These are phyloP conservation scores for Poeciliopsis paucimaculata DNA, from an alignment of 2,797 vertebrate species.

Conservation along the genomic window DNA sequence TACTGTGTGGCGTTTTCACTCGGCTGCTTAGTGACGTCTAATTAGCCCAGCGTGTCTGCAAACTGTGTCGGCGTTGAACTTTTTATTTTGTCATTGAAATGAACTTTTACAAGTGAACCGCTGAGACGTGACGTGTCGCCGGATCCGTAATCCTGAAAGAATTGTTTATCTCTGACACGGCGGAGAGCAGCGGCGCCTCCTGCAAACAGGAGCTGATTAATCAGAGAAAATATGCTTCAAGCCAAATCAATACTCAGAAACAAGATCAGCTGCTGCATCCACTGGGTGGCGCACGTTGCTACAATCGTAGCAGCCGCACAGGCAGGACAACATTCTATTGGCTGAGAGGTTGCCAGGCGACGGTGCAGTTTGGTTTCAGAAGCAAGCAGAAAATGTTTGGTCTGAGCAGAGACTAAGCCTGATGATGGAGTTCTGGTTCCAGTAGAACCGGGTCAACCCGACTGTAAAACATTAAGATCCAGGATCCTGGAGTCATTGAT, in stretches of 20 bases:
- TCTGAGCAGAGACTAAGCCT: too few species aligned
- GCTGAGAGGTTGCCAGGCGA: too few species aligned
- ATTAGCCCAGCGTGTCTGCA: slow-evolving; percentile 49
- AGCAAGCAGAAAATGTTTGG: too few species aligned
- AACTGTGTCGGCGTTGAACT: slow-evolving; percentile 34
- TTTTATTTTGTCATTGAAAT: slow-evolving; percentile 45
- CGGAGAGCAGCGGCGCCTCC: too few species aligned
- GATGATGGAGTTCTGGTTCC: too few species aligned
- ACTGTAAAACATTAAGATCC: too few species aligned
- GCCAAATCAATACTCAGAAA: neutral
- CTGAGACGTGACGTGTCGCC: slow-evolving; percentile 51
- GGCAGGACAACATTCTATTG: too few species aligned
- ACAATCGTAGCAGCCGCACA: too few species aligned
- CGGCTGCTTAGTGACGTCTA: slow-evolving; percentile 50
- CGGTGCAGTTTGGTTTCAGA: too few species aligned
- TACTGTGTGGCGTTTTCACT: slow-evolving; percentile 33
- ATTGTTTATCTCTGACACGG: slow-evolving; percentile 39
- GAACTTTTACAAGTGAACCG: slow-evolving; percentile 42
- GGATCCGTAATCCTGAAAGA: slow-evolving; percentile 39
- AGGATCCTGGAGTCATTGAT: too few species aligned
- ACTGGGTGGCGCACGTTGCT: too few species aligned
- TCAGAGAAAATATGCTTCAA: neutral
- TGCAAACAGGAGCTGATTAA: neutral
- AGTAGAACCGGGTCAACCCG: too few species aligned
- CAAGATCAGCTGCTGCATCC: neutral